These are phyloP conservation scores for Thalassophryne amazonica DNA, from an alignment of 2,797 vertebrate species.

Conservation along the genomic window DNA sequence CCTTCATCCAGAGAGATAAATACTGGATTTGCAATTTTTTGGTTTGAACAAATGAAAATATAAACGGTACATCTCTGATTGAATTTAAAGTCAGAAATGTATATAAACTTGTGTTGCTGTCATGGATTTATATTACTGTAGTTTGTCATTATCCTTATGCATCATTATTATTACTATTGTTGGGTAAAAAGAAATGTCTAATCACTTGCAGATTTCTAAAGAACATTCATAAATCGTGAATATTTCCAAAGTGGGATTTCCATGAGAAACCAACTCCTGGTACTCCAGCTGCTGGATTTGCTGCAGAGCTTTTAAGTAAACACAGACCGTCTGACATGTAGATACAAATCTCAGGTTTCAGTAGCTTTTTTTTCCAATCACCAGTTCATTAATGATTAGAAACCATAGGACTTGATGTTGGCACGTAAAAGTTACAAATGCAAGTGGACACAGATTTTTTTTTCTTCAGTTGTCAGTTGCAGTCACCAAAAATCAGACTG, in stretches of 20 bases:
- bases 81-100: too few relatives aligned
- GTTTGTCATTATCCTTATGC: too few relatives aligned
- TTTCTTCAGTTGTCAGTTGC: too few relatives aligned
- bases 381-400: background rate
- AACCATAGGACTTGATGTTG: background rate
- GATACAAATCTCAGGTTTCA: background rate
- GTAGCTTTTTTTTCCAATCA: background rate
- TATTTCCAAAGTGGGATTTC: conserved; percentile 1
- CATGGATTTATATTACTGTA: too few relatives aligned
- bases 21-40: too few relatives aligned
- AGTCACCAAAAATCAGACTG: too few relatives aligned
- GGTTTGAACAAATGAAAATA: too few relatives aligned
- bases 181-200: background rate
- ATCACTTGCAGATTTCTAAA: background rate
- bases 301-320: background rate
- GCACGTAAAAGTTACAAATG: background rate
- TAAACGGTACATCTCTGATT: too few relatives aligned
- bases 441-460: too few relatives aligned
- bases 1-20: too few relatives aligned
- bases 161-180: too few relatives aligned
- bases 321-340: background rate
- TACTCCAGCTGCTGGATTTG: background rate
- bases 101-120: too few relatives aligned
- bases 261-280: background rate
- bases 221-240: background rate